Evolutionary conservation across 2,113 vertebrate genomes (phyloP).

Genomic region (Engraulis encrasicolus): DNA sequence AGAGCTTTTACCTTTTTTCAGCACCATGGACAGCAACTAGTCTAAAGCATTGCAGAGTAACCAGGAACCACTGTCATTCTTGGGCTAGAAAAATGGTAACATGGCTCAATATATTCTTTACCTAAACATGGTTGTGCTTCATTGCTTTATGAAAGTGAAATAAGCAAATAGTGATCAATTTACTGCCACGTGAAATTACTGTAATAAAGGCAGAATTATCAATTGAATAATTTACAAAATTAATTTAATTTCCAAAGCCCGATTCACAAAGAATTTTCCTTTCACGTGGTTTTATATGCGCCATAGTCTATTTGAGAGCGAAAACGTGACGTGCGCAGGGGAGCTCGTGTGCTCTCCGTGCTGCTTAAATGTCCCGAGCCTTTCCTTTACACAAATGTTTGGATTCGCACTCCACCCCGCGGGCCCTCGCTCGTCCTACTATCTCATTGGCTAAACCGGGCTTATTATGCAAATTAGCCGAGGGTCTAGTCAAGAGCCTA

Average conservation of each 20-base stretch:
- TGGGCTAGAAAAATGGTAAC: not conserved
- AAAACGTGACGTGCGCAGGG: not conserved
- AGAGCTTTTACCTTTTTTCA: conserved; percentile 52
- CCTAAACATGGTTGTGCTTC: too few relatives aligned
- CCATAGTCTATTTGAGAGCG: not conserved
- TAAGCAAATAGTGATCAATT: not conserved
- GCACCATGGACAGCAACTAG: conserved; percentile 73
- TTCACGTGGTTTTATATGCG: not conserved
- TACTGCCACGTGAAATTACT: not conserved
- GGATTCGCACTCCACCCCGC: conserved; percentile 67
- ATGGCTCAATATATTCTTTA: not conserved
- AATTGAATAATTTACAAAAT: not conserved
- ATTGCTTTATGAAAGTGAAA: not conserved
- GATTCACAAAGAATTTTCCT: not conserved
- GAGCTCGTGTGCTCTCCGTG: conserved; percentile 33
- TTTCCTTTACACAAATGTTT: conserved; percentile 67
- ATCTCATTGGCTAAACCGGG: conserved; percentile 60
- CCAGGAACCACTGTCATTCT: not conserved
- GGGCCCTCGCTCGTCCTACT: conserved; percentile 50
- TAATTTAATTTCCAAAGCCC: not conserved
- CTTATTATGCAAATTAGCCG: conserved; percentile 68
- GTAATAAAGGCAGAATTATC: not conserved
- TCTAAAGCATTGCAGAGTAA: not conserved
- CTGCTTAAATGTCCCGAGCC: conserved; percentile 51
- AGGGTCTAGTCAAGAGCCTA: conserved; percentile 55